Evolutionary conservation across 2,797 vertebrate genomes (phyloP).

Genomic region (Anabacerthia variegaticeps): DNA sequence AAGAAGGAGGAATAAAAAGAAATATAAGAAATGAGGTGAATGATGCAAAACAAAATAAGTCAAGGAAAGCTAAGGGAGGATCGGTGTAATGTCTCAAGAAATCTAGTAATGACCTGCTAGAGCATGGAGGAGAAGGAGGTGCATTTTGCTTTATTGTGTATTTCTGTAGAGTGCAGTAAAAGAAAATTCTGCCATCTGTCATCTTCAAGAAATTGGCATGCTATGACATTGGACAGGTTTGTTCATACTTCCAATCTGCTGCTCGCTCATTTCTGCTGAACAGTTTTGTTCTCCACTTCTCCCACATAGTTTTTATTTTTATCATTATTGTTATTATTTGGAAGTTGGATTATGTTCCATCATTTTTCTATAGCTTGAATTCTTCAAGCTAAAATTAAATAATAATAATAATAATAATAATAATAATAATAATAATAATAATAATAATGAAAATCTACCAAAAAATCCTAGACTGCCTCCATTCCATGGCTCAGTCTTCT

Average conservation of each 20-base stretch:
- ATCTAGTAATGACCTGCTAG: background rate
- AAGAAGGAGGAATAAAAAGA: background rate
- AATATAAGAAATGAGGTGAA: background rate
- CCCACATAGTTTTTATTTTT: slow-evolving; percentile 62
- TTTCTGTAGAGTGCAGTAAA: slow-evolving; percentile 37
- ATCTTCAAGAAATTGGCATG: slow-evolving; percentile 62
- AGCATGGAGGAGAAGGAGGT: background rate
- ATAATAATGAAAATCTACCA: background rate
- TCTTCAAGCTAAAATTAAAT: background rate
- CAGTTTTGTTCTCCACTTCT: slow-evolving; percentile 45
- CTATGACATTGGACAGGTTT: slow-evolving; percentile 51
- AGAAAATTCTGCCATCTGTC: slow-evolving; percentile 63
- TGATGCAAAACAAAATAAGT: background rate
- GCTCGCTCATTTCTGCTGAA: slow-evolving; percentile 44
- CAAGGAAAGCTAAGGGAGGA: background rate
- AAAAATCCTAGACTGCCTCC: background rate
- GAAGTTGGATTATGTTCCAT: background rate
- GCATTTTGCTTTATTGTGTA: slow-evolving; percentile 41
- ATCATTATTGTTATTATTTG: slow-evolving; percentile 51
- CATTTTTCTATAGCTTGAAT: background rate
- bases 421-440: background rate
- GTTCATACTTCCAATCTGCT: slow-evolving; percentile 65
- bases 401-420: background rate
- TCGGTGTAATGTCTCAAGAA: background rate
- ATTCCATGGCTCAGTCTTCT: background rate